These are phyloP conservation scores for Trichogramma dendrolimi DNA, from an alignment of 2,888 invertebrate species.

Conservation along the genomic window DNA sequence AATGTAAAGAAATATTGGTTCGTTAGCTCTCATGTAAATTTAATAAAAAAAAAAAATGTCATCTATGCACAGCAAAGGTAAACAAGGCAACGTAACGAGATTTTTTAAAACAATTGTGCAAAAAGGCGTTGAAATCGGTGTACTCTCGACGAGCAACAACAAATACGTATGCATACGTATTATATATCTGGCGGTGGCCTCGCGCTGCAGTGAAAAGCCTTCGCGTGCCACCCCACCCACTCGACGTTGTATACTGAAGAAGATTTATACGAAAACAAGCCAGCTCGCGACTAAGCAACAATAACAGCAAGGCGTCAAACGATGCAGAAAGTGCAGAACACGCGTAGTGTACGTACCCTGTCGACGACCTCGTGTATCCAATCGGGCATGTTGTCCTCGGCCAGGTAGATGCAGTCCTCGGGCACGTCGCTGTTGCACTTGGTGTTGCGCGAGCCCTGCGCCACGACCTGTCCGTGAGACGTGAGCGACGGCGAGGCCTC, in stretches of 20 bases:
- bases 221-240: not conserved
- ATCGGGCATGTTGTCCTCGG: slow-evolving; percentile 37
- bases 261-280: not conserved
- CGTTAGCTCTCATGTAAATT: too few species aligned
- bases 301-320: not conserved
- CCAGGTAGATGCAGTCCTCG: slow-evolving; percentile 36
- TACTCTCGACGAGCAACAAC: too few species aligned
- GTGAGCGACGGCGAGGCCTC: slow-evolving; percentile 36
- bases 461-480: slow-evolving; percentile 33
- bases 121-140: too few species aligned
- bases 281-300: not conserved
- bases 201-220: too few species aligned
- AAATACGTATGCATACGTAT: too few species aligned
- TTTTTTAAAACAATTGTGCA: too few species aligned
- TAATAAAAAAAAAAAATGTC: too few species aligned
- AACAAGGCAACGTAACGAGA: too few species aligned
- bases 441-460: slow-evolving; percentile 29
- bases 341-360: slow-evolving; percentile 30
- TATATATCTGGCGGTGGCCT: too few species aligned
- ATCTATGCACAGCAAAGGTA: too few species aligned
- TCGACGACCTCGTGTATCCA: slow-evolving; percentile 36
- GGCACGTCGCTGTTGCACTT: slow-evolving; percentile 35
- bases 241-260: not conserved
- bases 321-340: not conserved
- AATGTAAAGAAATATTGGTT: too few species aligned